phyloP scores from a whole-genome alignment of 2,113 vertebrate species.

The Oncorhynchus clarkii region DNA sequence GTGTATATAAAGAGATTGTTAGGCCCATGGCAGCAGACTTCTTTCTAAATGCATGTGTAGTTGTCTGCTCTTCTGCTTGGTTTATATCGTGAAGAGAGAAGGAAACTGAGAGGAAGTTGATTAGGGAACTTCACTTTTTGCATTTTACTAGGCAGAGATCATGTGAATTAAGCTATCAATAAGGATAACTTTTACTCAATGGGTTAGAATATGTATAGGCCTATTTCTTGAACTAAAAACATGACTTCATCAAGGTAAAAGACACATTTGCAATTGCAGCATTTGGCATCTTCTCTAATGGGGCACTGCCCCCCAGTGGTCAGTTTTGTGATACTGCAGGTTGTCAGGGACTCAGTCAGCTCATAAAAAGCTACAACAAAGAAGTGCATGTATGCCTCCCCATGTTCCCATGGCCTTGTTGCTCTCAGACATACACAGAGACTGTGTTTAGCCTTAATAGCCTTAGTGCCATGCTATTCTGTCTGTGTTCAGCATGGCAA shows the following conservation, averaged over 20 bases:
- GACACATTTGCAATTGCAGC: not conserved
- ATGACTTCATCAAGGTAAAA: not conserved
- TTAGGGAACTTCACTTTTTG: too few relatives aligned
- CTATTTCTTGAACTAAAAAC: not conserved
- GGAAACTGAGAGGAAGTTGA: too few relatives aligned
- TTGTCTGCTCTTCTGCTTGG: too few relatives aligned
- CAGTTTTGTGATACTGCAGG: not conserved
- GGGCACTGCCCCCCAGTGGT: not conserved
- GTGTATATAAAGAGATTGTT: not conserved
- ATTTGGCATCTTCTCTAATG: not conserved
- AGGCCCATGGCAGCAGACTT: too few relatives aligned
- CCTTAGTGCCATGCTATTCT: not conserved
- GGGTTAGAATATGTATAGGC: too few relatives aligned
- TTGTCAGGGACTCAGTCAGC: not conserved
- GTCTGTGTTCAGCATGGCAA: constrained; percentile 63
- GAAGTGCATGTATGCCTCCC: not conserved
- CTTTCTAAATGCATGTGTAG: too few relatives aligned
- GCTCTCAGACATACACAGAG: not conserved
- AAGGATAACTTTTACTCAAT: too few relatives aligned
- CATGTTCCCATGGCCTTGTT: not conserved
- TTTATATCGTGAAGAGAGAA: too few relatives aligned
- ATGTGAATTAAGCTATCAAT: too few relatives aligned
- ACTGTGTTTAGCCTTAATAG: not conserved
- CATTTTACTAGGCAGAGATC: too few relatives aligned
- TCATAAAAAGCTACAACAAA: not conserved